phyloP scores from a whole-genome alignment of 2,113 vertebrate genomes.

The Gnathonemus longibarbis region DNA sequence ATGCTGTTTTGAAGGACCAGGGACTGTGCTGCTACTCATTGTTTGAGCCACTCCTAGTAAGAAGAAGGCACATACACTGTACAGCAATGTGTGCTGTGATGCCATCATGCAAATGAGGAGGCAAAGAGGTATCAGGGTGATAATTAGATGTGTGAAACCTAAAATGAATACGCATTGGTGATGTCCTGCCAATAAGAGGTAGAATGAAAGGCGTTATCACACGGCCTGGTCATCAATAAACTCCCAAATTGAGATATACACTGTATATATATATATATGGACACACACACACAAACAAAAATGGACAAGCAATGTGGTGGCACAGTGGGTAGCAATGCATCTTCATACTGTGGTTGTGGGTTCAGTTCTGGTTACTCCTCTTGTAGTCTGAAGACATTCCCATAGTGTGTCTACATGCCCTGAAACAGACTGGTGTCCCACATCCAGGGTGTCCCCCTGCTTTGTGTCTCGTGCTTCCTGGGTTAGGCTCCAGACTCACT shows the following conservation, averaged over 20 bases:
- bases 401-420: neutral
- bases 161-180: neutral
- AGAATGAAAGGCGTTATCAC: neutral
- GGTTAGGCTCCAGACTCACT: neutral
- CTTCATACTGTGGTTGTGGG: neutral
- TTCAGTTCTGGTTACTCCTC: neutral
- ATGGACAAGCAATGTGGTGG: neutral
- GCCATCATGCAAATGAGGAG: neutral
- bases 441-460: too few relatives aligned
- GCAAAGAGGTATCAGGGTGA: neutral
- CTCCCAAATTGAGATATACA: too few relatives aligned
- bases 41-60: neutral
- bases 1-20: neutral
- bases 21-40: neutral
- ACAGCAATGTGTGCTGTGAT: neutral
- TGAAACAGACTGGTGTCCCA: neutral
- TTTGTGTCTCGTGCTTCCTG: neutral
- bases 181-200: neutral
- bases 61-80: neutral
- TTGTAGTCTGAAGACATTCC: neutral
- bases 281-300: too few relatives aligned
- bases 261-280: too few relatives aligned
- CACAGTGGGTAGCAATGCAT: neutral
- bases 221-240: neutral
- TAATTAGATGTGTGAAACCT: neutral